Conservation (phyloP, 2,888 invertebrate species). For the Eulithis prunata region DNA sequence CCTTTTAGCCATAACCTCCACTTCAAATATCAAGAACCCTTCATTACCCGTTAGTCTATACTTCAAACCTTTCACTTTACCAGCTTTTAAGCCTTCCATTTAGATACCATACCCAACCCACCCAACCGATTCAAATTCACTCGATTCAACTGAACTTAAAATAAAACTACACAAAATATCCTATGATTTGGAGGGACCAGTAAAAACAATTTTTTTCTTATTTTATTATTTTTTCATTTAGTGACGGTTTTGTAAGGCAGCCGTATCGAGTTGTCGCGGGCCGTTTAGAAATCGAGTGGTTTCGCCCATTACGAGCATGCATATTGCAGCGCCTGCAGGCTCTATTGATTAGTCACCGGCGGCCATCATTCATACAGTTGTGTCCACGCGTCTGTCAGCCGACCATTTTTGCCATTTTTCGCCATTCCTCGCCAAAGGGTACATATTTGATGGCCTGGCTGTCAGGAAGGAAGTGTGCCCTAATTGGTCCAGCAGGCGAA, state of each 20-base stretch:
- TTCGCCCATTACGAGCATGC: constrained; percentile 60
- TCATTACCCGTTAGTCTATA: constrained; percentile 10
- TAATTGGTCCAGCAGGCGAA: constrained; percentile 69
- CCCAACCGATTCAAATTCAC: constrained; percentile 3
- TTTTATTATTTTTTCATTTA: not conserved
- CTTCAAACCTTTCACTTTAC: constrained; percentile 13
- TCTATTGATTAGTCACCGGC: constrained; percentile 59
- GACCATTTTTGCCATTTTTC: constrained; percentile 49
- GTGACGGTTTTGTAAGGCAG: not conserved
- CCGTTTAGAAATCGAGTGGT: constrained; percentile 48
- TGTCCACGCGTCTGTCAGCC: constrained; percentile 63
- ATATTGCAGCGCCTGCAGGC: constrained; percentile 56
- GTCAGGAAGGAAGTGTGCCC: constrained; percentile 69
- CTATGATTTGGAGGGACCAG: no score
- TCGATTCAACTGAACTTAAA: not conserved
- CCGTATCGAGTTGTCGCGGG: not conserved
- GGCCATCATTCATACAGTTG: constrained; percentile 72
- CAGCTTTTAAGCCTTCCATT: constrained; percentile 10
- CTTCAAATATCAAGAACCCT: constrained; percentile 6
- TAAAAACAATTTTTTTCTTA: no score
- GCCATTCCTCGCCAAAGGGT: constrained; percentile 62
- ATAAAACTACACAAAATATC: no score
- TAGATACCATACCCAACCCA: constrained; percentile 1
- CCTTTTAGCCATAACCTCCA: not conserved
- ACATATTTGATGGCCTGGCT: constrained; percentile 72